phyloP scores from a whole-genome alignment of 2,113 vertebrate species.

The Globicephala melas region DNA sequence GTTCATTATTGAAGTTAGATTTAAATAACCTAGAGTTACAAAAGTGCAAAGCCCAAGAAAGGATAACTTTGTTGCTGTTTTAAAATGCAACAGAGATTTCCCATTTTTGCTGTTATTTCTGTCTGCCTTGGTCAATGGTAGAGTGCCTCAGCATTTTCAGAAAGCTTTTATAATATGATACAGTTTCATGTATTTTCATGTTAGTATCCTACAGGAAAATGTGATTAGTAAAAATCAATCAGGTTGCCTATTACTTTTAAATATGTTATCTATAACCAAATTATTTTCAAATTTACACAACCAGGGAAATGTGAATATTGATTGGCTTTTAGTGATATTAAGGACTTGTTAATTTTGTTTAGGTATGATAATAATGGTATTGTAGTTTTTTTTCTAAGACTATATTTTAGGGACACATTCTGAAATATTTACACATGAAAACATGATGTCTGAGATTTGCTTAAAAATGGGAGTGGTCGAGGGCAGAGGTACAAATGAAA shows the following conservation, averaged over 20 bases:
- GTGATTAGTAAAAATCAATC: background rate
- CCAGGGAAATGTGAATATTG: background rate
- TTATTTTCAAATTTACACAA: background rate
- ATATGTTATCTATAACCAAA: background rate
- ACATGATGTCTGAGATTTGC: background rate
- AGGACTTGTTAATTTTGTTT: background rate
- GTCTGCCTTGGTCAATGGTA: background rate
- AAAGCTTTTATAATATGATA: background rate
- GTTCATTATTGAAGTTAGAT: background rate
- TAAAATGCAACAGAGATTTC: background rate
- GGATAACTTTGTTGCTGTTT: background rate
- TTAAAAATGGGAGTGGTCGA: constrained; percentile 12
- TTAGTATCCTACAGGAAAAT: background rate
- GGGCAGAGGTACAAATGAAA: background rate
- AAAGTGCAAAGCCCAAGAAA: background rate
- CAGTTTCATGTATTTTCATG: background rate
- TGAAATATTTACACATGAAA: constrained; percentile 20
- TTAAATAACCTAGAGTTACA: constrained; percentile 22
- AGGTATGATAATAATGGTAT: background rate
- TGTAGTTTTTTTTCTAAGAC: background rate
- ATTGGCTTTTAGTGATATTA: background rate
- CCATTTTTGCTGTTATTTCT: background rate
- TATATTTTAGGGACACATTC: background rate
- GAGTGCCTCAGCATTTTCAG: background rate
- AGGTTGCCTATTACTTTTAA: background rate